Percentiles rank a stretch among this genome's conserved stretches.
phyloP scores from a whole-genome alignment of 2,888 invertebrate genomes.

The Agriopis aurantiaria region DNA sequence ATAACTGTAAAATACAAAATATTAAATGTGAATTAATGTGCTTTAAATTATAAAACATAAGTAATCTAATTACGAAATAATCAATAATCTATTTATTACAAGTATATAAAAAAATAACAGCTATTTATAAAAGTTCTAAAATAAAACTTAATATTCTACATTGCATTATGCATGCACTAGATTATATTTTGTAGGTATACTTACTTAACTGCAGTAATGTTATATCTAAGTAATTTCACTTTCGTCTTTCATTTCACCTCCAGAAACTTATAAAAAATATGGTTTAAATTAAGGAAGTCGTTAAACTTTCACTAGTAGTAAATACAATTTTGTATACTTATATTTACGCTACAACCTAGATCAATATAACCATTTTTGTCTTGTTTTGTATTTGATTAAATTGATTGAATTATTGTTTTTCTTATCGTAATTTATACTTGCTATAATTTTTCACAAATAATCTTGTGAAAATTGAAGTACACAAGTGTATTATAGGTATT shows the following conservation, averaged over 20 bases:
- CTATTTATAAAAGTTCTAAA: background rate
- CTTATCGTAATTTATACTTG: background rate
- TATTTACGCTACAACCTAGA: background rate
- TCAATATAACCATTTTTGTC: background rate
- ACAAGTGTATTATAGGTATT: no score
- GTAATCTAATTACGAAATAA: no score
- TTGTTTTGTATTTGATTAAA: background rate
- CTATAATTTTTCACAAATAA: background rate
- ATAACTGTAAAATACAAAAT: background rate
- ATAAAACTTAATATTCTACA: background rate
- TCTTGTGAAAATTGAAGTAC: background rate
- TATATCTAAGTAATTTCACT: conserved; percentile 77
- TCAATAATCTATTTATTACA: no score
- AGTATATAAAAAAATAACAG: background rate
- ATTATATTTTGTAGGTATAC: background rate
- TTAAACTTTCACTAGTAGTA: conserved; percentile 7
- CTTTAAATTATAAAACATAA: no score
- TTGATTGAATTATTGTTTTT: background rate
- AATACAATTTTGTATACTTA: background rate
- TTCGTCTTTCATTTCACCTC: conserved; percentile 79
- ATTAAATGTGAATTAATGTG: background rate
- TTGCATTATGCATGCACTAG: background rate
- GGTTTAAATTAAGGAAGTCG: conserved; percentile 18
- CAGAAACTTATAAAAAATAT: conserved; percentile 46
- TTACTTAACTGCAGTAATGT: conserved; percentile 48